A percentile compares a stretch with the other conserved stretches of the same genome.
Conservation (phyloP, 1,140 invertebrate species). For the Contarinia nasturtii region DNA sequence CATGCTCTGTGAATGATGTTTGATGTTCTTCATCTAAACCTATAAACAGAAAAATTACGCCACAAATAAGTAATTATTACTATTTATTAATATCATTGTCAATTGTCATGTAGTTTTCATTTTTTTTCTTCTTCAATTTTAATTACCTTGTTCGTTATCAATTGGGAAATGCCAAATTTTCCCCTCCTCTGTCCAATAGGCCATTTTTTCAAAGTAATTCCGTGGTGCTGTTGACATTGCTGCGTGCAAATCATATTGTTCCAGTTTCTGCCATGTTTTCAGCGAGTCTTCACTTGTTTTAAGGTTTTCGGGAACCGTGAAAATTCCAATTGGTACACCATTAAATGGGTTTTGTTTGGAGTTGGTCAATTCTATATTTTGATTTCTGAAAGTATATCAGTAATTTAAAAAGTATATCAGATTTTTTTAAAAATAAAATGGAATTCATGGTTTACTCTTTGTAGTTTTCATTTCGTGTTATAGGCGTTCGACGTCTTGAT, state of each 20-base stretch:
- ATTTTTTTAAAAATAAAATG: too few relatives aligned
- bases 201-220: constrained; percentile 88
- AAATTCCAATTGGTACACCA: constrained; percentile 35
- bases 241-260: constrained; percentile 42
- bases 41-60: constrained; percentile 21
- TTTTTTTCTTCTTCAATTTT: too few relatives aligned
- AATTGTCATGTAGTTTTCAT: too few relatives aligned
- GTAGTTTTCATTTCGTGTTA: too few relatives aligned
- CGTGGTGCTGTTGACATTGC: constrained; percentile 45
- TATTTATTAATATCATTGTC: too few relatives aligned
- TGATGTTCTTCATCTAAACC: constrained; percentile 59
- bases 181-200: constrained; percentile 81
- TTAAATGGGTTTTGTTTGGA: too few relatives aligned
- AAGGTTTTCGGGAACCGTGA: constrained; percentile 19
- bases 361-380: too few relatives aligned
- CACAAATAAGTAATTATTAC: too few relatives aligned
- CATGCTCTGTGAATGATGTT: constrained; percentile 75
- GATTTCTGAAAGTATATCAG: too few relatives aligned
- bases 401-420: too few relatives aligned
- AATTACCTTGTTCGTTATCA: constrained; percentile 83
- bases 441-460: too few relatives aligned
- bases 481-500: too few relatives aligned
- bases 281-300: constrained; percentile 29
- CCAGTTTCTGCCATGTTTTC: constrained; percentile 44
- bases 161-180: constrained; percentile 96